phyloP scores from a whole-genome alignment of 2,888 invertebrate species.

The Enoplolaimus lenunculus region DNA sequence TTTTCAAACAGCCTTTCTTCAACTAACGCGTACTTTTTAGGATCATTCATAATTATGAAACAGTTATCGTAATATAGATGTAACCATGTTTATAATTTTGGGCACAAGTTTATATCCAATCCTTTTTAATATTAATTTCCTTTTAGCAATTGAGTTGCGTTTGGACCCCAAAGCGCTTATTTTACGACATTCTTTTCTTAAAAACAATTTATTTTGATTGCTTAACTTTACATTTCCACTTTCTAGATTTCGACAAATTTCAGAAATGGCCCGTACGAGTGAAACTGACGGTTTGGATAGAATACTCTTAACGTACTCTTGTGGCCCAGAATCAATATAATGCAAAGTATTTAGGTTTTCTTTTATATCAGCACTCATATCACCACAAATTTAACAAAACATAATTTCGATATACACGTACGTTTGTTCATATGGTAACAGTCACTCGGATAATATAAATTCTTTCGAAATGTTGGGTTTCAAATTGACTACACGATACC shows the following conservation, averaged over 20 bases:
- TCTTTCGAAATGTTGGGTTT: neutral
- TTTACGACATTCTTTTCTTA: neutral
- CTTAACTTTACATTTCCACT: neutral
- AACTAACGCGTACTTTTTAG: neutral
- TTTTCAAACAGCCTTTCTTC: neutral
- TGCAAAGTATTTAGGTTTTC: no score
- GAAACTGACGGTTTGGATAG: neutral
- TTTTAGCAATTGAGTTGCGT: neutral
- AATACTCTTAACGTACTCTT: neutral
- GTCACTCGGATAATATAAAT: neutral
- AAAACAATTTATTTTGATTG: neutral
- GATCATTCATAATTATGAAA: neutral
- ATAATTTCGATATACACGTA: neutral
- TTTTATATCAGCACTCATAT: neutral
- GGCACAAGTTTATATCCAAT: neutral
- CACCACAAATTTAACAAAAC: no score
- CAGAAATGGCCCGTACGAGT: neutral
- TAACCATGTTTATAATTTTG: neutral
- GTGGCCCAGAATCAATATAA: no score
- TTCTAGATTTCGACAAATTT: neutral
- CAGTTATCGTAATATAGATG: neutral
- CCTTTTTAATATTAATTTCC: neutral
- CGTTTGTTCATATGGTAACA: neutral
- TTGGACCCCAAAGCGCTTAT: neutral
- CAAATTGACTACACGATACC: neutral